These are phyloP conservation scores for Actenoides hombroni DNA, from an alignment of 2,113 vertebrate genomes.

Conservation along the genomic window DNA sequence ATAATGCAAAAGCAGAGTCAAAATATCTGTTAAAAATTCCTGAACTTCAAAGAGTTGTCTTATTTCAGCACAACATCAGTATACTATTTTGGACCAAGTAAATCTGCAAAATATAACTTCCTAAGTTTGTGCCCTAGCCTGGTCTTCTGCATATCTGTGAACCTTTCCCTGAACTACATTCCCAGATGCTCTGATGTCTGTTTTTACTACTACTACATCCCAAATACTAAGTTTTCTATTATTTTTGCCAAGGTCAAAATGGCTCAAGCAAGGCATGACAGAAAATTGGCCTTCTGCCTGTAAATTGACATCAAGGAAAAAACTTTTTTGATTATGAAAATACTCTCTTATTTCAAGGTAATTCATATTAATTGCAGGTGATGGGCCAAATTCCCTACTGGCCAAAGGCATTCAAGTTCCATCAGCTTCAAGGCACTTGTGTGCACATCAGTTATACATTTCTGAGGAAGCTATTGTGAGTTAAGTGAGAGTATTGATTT, in stretches of 20 bases:
- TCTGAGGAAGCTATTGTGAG: background rate
- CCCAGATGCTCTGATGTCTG: background rate
- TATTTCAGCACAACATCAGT: background rate
- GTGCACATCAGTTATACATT: background rate
- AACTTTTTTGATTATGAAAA: background rate
- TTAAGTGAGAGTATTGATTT: slow-evolving; percentile 4
- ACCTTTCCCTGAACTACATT: background rate
- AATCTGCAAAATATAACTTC: background rate
- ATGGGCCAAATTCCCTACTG: background rate
- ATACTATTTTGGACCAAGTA: background rate
- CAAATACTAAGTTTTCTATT: background rate
- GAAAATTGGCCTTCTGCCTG: background rate
- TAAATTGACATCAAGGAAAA: background rate
- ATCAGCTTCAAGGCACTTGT: background rate
- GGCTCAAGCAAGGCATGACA: background rate
- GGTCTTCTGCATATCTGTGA: background rate
- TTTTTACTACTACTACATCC: background rate
- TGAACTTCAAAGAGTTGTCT: background rate
- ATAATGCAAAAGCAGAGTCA: background rate
- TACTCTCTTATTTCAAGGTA: background rate
- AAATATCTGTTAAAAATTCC: background rate
- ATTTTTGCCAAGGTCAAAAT: background rate
- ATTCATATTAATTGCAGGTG: background rate
- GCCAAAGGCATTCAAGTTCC: background rate
- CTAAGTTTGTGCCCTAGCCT: background rate